A percentile compares a stretch with the other conserved stretches of the same genome.
Evolutionary conservation across 2,797 vertebrate species (phyloP).

Genomic region (Rhabdophis nuchalis): DNA sequence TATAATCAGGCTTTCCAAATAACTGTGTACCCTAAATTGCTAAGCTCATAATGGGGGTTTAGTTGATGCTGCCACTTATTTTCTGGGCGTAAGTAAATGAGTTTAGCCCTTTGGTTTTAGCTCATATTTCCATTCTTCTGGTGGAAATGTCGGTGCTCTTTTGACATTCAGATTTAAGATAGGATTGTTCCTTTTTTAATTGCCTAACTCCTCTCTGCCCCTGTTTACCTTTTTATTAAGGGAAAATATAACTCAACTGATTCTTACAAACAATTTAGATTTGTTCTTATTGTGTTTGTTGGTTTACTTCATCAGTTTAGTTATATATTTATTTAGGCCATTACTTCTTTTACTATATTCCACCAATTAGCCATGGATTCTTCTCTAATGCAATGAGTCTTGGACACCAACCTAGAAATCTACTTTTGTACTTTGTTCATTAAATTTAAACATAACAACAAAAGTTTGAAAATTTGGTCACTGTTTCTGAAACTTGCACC

Average conservation of each 20-base stretch:
- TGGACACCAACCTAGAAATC: constrained; percentile 1
- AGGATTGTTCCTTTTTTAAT: not conserved
- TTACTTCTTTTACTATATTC: not conserved
- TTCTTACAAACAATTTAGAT: not conserved
- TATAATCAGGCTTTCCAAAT: not conserved
- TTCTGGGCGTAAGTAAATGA: not conserved
- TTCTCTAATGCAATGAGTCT: not conserved
- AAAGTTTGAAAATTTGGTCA: constrained; percentile 1
- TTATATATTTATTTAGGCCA: not conserved
- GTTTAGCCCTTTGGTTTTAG: not conserved
- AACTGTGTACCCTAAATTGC: not conserved
- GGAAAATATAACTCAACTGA: not conserved
- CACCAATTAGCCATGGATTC: not conserved
- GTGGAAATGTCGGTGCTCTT: not conserved
- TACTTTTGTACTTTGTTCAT: not conserved
- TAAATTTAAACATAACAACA: not conserved
- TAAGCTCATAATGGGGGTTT: not conserved
- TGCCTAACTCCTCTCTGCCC: not conserved
- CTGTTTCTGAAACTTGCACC: not conserved
- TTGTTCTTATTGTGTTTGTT: not conserved
- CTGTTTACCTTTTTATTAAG: not conserved
- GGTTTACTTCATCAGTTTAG: not conserved
- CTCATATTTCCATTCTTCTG: not conserved
- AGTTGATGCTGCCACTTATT: not conserved
- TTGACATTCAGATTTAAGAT: not conserved